Percentiles rank a stretch among this genome's conserved stretches.
These are phyloP conservation scores for Melanerpes formicivorus DNA, from an alignment of 2,113 vertebrate species.

Conservation along the genomic window DNA sequence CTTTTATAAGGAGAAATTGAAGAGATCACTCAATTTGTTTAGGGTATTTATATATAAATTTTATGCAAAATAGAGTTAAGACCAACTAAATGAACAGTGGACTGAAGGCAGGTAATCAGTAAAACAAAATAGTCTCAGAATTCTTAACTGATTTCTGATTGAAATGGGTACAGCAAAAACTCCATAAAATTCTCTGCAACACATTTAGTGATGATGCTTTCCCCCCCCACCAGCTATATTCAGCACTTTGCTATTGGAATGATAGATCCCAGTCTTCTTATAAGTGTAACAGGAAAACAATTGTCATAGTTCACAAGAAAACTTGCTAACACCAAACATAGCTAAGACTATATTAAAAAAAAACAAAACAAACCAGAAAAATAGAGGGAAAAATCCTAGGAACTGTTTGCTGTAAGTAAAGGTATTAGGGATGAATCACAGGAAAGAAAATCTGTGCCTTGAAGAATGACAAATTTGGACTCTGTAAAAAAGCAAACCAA, in stretches of 20 bases:
- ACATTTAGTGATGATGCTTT: neutral
- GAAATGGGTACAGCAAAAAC: neutral
- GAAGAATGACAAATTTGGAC: neutral
- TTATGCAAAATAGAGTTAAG: neutral
- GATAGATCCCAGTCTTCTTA: neutral
- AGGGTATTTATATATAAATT: neutral
- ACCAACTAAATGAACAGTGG: neutral
- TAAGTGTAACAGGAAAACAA: neutral
- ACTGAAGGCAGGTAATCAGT: neutral
- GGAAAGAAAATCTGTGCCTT: constrained; percentile 26
- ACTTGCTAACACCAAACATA: neutral
- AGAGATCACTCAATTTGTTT: neutral
- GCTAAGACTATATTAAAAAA: neutral
- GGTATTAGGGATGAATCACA: neutral
- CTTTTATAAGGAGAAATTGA: neutral
- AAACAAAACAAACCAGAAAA: neutral
- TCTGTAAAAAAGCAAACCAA: neutral
- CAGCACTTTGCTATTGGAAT: neutral
- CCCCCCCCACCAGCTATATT: neutral
- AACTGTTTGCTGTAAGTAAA: neutral
- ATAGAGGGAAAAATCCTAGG: neutral
- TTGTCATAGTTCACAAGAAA: neutral
- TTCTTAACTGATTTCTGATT: neutral
- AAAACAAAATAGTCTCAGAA: neutral
- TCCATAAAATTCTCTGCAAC: neutral